These are phyloP conservation scores for Xenopus laevis DNA, from an alignment of 2,113 vertebrate genomes.

Conservation along the genomic window DNA sequence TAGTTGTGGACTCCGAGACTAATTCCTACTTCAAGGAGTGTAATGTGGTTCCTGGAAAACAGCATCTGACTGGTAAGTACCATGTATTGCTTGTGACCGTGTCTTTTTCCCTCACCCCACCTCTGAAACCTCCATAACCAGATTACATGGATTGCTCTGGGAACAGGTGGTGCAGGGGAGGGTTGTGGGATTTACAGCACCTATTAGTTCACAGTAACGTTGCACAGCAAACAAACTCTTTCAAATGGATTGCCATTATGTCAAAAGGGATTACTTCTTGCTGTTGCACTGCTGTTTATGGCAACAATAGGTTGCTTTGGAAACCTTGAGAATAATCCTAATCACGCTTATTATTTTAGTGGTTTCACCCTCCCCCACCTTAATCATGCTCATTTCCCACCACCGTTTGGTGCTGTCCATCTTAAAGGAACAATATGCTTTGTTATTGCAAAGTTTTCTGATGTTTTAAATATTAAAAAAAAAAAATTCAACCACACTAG, in stretches of 20 bases:
- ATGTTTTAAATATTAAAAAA: too few species aligned
- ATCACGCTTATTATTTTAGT: neutral
- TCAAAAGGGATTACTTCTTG: neutral
- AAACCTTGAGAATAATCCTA: constrained; percentile 3
- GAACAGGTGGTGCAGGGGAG: neutral
- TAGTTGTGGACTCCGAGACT: constrained; percentile 82
- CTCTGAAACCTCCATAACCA: constrained; percentile 12
- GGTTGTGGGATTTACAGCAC: neutral
- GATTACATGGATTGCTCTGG: constrained; percentile 11
- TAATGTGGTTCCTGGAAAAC: constrained; percentile 70
- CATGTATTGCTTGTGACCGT: neutral
- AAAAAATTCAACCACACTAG: too few species aligned
- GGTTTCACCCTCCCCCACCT: neutral
- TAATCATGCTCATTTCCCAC: neutral
- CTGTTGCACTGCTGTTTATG: neutral
- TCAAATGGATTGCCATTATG: neutral
- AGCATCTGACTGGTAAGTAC: constrained; percentile 77
- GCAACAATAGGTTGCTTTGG: neutral
- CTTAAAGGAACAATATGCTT: too few species aligned
- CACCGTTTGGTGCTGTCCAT: neutral
- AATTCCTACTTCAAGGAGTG: constrained; percentile 88
- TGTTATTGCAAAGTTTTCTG: too few species aligned
- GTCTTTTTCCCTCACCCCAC: neutral
- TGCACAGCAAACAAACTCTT: neutral
- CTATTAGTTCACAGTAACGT: too few species aligned